Conservation (phyloP, 2,888 invertebrate genomes). For the Aromia moschata region DNA sequence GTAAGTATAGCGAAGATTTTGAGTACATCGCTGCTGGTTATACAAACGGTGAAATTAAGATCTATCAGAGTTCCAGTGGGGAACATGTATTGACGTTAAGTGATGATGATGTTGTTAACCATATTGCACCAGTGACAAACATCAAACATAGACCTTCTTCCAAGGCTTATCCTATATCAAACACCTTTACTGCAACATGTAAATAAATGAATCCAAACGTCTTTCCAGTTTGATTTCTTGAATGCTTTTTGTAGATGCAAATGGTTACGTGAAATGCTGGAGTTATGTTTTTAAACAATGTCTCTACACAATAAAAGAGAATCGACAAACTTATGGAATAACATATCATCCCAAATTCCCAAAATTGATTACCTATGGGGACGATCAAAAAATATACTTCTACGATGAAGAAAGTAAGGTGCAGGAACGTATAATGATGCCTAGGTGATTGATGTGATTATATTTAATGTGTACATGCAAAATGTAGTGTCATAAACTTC, state of each 20-base stretch:
- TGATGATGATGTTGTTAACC: constrained; percentile 62
- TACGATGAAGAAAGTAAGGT: constrained; percentile 76
- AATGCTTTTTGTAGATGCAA: constrained; percentile 70
- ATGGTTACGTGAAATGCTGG: constrained; percentile 76
- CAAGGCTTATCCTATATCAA: constrained; percentile 69
- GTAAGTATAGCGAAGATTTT: constrained; percentile 68
- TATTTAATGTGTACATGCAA: neutral
- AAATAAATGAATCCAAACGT: constrained; percentile 50
- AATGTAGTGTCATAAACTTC: neutral
- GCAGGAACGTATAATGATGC: constrained; percentile 69
- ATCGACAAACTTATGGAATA: constrained; percentile 71
- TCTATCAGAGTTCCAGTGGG: constrained; percentile 67
- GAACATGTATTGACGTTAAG: constrained; percentile 64
- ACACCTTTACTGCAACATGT: constrained; percentile 70
- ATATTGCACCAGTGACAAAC: constrained; percentile 67
- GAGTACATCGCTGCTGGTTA: constrained; percentile 70
- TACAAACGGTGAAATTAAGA: constrained; percentile 68
- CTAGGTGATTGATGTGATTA: constrained; percentile 65
- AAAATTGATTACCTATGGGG: constrained; percentile 70
- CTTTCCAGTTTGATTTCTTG: too few species aligned
- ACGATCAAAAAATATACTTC: constrained; percentile 70
- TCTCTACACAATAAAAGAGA: constrained; percentile 72
- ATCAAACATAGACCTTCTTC: constrained; percentile 71
- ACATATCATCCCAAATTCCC: constrained; percentile 70
- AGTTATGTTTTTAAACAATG: constrained; percentile 72